Percentiles rank a stretch among this genome's conserved stretches.
These are phyloP conservation scores for Enteromius radiatus DNA, from an alignment of 2,797 vertebrate species.

Conservation along the genomic window DNA sequence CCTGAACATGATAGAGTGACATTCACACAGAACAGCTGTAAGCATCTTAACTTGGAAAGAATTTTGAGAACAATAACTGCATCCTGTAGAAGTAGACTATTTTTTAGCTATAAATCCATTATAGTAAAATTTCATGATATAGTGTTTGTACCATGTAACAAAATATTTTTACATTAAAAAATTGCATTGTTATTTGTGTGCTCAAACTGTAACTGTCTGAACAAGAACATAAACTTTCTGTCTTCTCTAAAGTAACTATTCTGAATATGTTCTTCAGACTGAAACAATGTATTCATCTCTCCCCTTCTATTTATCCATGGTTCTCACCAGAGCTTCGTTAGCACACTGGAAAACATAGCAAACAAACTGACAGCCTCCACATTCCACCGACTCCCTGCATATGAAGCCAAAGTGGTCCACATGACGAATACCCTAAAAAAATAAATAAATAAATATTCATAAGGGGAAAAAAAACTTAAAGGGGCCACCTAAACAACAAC, in stretches of 20 bases:
- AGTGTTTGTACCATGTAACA: not conserved
- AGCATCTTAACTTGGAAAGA: not conserved
- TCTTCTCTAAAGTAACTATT: not conserved
- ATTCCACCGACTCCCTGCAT: conserved; percentile 90
- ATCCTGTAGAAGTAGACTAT: not conserved
- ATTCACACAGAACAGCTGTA: not conserved
- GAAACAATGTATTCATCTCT: not conserved
- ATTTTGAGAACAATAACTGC: not conserved
- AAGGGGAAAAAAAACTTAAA: not conserved
- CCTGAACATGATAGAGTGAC: conserved; percentile 72
- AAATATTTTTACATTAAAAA: not conserved
- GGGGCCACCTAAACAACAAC: not conserved
- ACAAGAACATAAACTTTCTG: not conserved
- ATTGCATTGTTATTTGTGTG: not conserved
- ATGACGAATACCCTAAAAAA: conserved; percentile 88
- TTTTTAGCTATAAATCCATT: not conserved
- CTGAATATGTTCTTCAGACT: not conserved
- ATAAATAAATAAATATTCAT: not conserved
- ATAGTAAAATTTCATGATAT: not conserved
- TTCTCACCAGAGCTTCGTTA: conserved; percentile 92
- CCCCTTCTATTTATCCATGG: not conserved
- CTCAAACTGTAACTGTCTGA: not conserved
- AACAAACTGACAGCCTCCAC: conserved; percentile 89
- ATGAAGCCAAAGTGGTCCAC: conserved; percentile 99
- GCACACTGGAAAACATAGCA: conserved; percentile 97